These are phyloP conservation scores for Dolichomitus sp. DNA, from an alignment of 2,888 invertebrate genomes.

Conservation along the genomic window DNA sequence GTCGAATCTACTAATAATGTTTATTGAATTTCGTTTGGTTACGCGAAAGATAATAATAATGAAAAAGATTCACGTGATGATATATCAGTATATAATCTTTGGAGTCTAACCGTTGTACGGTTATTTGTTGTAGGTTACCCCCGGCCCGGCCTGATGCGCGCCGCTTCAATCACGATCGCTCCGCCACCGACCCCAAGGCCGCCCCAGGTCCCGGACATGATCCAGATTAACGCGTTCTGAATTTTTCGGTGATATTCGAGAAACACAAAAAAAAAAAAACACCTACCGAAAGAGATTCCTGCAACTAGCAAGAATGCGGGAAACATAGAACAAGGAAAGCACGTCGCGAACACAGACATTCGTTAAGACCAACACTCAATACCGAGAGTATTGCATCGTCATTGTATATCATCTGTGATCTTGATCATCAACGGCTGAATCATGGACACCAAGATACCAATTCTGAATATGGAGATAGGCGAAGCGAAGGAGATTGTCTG, in stretches of 20 bases:
- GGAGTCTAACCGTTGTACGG: slow-evolving; percentile 75
- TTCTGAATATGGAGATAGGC: slow-evolving; percentile 94
- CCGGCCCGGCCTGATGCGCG: slow-evolving; percentile 86
- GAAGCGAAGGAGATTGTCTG: slow-evolving; percentile 95
- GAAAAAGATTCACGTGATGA: slow-evolving; percentile 43
- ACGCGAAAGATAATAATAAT: slow-evolving; percentile 18
- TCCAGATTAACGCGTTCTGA: slow-evolving; percentile 80
- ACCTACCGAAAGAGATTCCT: slow-evolving; percentile 42
- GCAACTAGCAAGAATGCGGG: slow-evolving; percentile 48
- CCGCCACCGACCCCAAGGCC: slow-evolving; percentile 79
- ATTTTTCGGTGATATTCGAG: slow-evolving; percentile 71
- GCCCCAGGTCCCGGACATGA: slow-evolving; percentile 75
- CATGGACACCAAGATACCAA: slow-evolving; percentile 90
- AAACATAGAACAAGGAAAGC: slow-evolving; percentile 50
- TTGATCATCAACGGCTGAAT: slow-evolving; percentile 13
- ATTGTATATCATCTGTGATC: slow-evolving; percentile 14
- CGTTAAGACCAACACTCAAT: slow-evolving; percentile 16
- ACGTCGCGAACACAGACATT: slow-evolving; percentile 32
- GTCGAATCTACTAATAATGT: slow-evolving; percentile 13
- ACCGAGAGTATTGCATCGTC: slow-evolving; percentile 4
- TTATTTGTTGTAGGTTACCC: slow-evolving; percentile 86
- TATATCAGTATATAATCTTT: slow-evolving; percentile 62
- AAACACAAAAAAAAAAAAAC: slow-evolving; percentile 59
- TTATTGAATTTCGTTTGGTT: slow-evolving; percentile 30
- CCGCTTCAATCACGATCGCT: slow-evolving; percentile 83